These are phyloP conservation scores for Scalopus aquaticus DNA, from an alignment of 2,113 vertebrate genomes.

Conservation along the genomic window DNA sequence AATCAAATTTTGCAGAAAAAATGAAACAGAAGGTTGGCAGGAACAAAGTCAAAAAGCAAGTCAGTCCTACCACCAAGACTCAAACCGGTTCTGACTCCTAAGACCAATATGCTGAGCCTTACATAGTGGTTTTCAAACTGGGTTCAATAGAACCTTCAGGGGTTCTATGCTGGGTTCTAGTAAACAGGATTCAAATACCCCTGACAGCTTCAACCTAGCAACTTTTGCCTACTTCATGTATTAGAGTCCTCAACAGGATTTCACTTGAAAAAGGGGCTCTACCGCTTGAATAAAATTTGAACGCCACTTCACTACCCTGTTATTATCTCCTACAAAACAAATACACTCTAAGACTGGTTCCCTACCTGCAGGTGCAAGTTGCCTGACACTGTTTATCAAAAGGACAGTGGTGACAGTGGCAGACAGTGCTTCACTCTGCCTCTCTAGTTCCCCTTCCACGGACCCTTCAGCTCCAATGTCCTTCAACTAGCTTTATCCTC, in stretches of 20 bases:
- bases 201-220: background rate
- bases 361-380: background rate
- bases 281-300: background rate
- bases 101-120: background rate
- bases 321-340: background rate
- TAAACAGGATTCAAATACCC: background rate
- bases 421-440: background rate
- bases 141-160: background rate
- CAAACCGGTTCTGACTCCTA: background rate
- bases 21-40: background rate
- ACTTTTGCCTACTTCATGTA: background rate
- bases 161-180: background rate
- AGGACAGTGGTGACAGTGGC: background rate
- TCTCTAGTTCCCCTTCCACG: background rate
- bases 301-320: background rate
- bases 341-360: background rate
- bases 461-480: background rate
- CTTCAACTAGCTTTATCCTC: background rate
- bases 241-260: background rate
- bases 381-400: background rate
- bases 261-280: background rate
- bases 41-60: background rate
- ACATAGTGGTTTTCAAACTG: background rate
- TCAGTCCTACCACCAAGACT: background rate
- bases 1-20: background rate